Evolutionary conservation across 2,888 invertebrate genomes (phyloP), one percentile per base, ranked within the genome.

Genomic region (Temnothorax rugatulus): DNA sequence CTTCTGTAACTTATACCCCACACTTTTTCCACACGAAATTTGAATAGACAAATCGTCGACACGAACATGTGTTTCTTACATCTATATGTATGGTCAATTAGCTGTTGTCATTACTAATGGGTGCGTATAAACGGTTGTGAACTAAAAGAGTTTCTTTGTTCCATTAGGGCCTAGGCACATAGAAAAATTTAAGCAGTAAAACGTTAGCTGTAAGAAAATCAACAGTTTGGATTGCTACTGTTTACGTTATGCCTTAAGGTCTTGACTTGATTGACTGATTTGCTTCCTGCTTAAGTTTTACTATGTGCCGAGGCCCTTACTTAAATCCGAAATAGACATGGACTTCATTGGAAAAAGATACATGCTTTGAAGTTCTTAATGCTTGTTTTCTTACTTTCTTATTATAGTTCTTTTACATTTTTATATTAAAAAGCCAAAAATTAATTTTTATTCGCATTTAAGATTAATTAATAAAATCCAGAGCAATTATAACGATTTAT

Each of bases 51-150:
- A 64, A 75, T 75, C 9, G 47, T 50, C 44, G 29, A 44, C 11
- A 63, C 15, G 21, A 18, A 61, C 18, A 47, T 21, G 25, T n/a
- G n/a, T 50, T 50, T 66, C 15, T 75, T 21, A 64, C 7, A 75
- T 34, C 3, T 64, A 21, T 66, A 18, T 66, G 5, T 50, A 11
- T 38, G 15, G 21, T 66, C 15, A 50, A 3, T 50, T 75, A 63
- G n/a, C n/a, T 47, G 4, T 75, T 47, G 34, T 47, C 34, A 47
- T 63, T 75, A n/a, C 29, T 75, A 44, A 75, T 61, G n/a, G 34
- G 8, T 15, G 34, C 44, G 7, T 34, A 34, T 34, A 34, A 50
- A 21, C 34, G 34, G 34, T 34, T 63, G 44, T 47, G 1, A 34
- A 75, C 13, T 15, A 21, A 63, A 47, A 44, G 4, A 38, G 7